Base-by-base conservation (phyloP, 1,140 invertebrate species). In the Patella vulgata region DNA sequence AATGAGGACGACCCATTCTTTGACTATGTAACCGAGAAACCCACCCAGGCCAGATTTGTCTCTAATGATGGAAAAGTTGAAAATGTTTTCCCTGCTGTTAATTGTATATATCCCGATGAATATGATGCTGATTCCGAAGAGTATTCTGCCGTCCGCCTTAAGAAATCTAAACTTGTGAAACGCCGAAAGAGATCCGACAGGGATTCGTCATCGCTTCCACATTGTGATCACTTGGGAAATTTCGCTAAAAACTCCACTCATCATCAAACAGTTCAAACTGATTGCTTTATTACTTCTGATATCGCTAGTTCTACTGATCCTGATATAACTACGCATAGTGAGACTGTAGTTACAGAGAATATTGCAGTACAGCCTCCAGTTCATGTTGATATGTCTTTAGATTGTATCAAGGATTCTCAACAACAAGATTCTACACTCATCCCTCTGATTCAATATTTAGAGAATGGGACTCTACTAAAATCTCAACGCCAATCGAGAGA, bases 1-100 rank as follows among this genome's bases (percentile, higher is more conserved):
- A 33, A 50, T 33, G 48, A 42, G 12, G 59, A 62, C 3, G 59
- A 62, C 25, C 25, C 33, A n/a, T 56, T 36, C 47, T 64, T 64
- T 33, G 47, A 47, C 19, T 64, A 53, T 23, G 51, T 59, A 30
- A 11, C 6, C 14, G 55, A 64, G 30, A 40, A 47, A 44, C 6
- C 30, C 3, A 25, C 31, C 21, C 33, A 50, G 39, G 21, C 44
- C 2, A 59, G 9, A 43, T 36, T 36, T 14, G 3, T 59, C 12
- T n/a, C n/a, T n/a, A 30, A 27, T 2, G n/a, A 51, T 19, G 47
- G 48, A 40, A 47, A 19, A 33, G 9, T 58, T 19, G 30, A 23
- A 40, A 28, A 47, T 17, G 28, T 46, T 23, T 42, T n/a, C 28
- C 42, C 42, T 17, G 43, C 27, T 27, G 1, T 19, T 19, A 21